These are phyloP conservation scores for Galerucella calmariensis DNA, from an alignment of 2,888 invertebrate species.

Conservation along the genomic window DNA sequence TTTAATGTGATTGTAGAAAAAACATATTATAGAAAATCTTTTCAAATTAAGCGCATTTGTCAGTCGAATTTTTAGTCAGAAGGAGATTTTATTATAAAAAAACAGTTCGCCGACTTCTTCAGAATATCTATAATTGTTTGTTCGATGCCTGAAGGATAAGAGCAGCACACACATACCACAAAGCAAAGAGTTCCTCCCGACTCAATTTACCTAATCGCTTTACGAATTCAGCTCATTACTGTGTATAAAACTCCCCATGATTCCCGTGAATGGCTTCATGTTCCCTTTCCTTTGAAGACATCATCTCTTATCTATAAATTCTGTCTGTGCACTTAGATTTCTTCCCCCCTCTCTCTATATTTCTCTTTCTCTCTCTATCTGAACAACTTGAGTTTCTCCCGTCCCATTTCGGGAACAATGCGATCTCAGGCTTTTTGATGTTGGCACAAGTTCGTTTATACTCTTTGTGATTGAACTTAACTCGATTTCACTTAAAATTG, in stretches of 20 bases:
- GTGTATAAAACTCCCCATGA: constrained; percentile 18
- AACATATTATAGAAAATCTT: no score
- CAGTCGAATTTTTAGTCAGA: no score
- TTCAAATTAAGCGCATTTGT: no score
- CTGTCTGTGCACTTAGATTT: constrained; percentile 32
- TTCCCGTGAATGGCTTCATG: constrained; percentile 23
- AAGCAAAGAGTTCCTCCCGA: constrained; percentile 4
- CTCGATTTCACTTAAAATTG: constrained; percentile 48
- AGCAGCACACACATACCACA: constrained; percentile 9
- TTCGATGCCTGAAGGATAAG: not conserved
- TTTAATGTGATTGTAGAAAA: no score
- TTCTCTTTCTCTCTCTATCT: not conserved
- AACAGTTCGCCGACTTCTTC: no score
- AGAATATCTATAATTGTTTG: not conserved
- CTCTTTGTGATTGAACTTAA: constrained; percentile 55
- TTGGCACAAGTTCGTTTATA: constrained; percentile 53
- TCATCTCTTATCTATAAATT: constrained; percentile 35
- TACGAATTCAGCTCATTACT: constrained; percentile 24
- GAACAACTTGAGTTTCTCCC: constrained; percentile 46
- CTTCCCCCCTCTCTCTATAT: not conserved
- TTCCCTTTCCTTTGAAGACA: constrained; percentile 35
- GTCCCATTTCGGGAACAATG: constrained; percentile 51
- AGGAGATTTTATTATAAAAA: no score
- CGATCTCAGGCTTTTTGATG: constrained; percentile 57
- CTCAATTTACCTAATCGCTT: constrained; percentile 31